phyloP scores from a whole-genome alignment of 2,113 vertebrate species.

The Oncorhynchus clarkii region DNA sequence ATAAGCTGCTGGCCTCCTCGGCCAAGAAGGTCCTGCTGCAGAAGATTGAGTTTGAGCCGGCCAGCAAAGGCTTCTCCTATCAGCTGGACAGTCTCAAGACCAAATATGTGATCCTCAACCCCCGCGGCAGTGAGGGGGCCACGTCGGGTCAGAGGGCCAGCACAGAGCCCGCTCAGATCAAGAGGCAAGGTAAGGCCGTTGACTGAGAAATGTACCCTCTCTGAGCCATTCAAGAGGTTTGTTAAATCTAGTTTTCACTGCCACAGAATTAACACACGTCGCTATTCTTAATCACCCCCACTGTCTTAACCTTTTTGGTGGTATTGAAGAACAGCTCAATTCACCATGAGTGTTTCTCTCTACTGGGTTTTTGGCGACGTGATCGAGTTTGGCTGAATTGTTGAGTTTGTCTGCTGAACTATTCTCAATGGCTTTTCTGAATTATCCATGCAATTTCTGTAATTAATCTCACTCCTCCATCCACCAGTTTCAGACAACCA shows the following conservation, averaged over 20 bases:
- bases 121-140: slow-evolving; percentile 59
- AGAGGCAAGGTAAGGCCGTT: slow-evolving; percentile 72
- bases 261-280: too few relatives aligned
- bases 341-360: not conserved
- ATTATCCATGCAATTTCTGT: not conserved
- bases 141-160: slow-evolving; percentile 45
- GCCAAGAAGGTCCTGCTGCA: slow-evolving; percentile 90
- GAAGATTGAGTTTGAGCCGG: slow-evolving; percentile 90
- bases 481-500: slow-evolving; percentile 69
- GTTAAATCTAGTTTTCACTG: too few relatives aligned
- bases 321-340: not conserved
- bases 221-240: not conserved
- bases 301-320: too few relatives aligned
- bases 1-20: slow-evolving; percentile 81
- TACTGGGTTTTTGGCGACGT: not conserved
- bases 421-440: not conserved
- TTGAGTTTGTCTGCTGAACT: too few relatives aligned
- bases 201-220: not conserved
- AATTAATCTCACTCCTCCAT: not conserved
- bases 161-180: slow-evolving; percentile 60
- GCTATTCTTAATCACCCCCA: too few relatives aligned
- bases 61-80: slow-evolving; percentile 81
- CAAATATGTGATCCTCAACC: slow-evolving; percentile 89
- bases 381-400: not conserved
- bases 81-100: slow-evolving; percentile 83